Conservation (phyloP, 2,888 invertebrate species). For the Adelognathus sp. region DNA sequence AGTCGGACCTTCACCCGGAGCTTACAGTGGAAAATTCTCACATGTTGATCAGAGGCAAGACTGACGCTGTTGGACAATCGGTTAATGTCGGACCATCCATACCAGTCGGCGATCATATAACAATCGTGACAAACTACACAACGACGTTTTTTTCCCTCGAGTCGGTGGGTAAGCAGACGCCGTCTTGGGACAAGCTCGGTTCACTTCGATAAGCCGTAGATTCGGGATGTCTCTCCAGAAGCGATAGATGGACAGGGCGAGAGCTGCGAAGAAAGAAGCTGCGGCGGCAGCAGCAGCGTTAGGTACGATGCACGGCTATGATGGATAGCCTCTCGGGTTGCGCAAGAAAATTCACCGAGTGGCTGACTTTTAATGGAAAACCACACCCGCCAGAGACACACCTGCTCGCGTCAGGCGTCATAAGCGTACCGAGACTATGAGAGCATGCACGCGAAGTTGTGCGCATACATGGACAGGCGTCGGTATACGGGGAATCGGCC, state of each 20-base stretch:
- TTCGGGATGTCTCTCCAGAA: conserved; percentile 9
- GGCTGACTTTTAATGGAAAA: conserved; percentile 59
- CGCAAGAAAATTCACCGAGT: conserved; percentile 50
- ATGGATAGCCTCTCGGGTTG: conserved; percentile 50
- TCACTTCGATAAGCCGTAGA: conserved; percentile 26
- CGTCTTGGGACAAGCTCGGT: conserved; percentile 19
- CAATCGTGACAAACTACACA: conserved; percentile 10
- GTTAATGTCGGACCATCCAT: conserved; percentile 1
- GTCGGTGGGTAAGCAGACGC: background rate
- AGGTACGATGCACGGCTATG: conserved; percentile 34
- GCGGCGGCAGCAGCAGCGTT: background rate
- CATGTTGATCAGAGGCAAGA: background rate
- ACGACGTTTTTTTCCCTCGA: background rate
- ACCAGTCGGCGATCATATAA: conserved; percentile 11
- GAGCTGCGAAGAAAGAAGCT: background rate
- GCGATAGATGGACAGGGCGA: too few species aligned
- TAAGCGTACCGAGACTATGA: background rate
- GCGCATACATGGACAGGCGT: conserved; percentile 23
- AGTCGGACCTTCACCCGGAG: background rate
- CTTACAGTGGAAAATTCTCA: background rate
- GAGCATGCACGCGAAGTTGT: conserved; percentile 31
- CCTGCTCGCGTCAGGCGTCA: conserved; percentile 27
- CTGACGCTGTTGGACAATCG: background rate
- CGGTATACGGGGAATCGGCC: conserved; percentile 28
- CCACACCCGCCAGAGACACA: conserved; percentile 30